Percentiles rank a stretch among this genome's conserved stretches.
Conservation (phyloP, 2,888 invertebrate genomes). For the Cylindroiulus punctatus region DNA sequence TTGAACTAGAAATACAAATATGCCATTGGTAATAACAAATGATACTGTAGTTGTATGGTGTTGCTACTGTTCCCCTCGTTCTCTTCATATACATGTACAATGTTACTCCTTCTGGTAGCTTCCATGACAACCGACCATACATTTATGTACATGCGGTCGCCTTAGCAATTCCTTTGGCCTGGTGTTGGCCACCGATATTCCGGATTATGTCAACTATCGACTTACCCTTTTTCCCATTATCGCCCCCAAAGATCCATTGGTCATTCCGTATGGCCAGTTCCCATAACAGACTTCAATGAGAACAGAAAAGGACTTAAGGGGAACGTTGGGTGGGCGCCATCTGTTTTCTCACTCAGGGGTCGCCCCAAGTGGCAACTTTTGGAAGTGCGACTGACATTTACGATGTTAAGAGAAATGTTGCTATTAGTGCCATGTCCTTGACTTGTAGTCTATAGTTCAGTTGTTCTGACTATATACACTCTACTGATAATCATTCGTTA, state of each 20-base stretch:
- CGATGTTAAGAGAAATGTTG: not conserved
- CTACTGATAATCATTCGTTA: not conserved
- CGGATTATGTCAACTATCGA: slow-evolving; percentile 35
- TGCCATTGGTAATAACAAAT: not conserved
- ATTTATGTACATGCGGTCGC: not conserved
- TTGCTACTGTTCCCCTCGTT: slow-evolving; percentile 8
- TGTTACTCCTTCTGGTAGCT: slow-evolving; percentile 13
- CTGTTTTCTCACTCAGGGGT: not conserved
- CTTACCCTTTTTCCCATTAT: slow-evolving; percentile 19
- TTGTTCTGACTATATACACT: not conserved
- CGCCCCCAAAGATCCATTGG: not conserved
- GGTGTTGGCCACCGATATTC: slow-evolving; percentile 14
- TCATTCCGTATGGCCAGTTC: not conserved
- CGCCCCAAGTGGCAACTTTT: not conserved
- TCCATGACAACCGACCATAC: slow-evolving; percentile 30
- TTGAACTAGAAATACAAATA: too few relatives aligned
- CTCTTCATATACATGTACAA: not conserved
- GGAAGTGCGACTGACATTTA: not conserved
- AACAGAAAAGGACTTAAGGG: not conserved
- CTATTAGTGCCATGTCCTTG: not conserved
- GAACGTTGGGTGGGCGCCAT: not conserved
- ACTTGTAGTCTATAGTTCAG: not conserved
- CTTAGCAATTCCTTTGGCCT: not conserved
- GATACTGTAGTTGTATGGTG: not conserved
- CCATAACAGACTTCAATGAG: not conserved